Percentiles rank a stretch among this genome's conserved stretches.
Evolutionary conservation across 2,113 vertebrate genomes (phyloP).

Genomic region (Percina caprodes): DNA sequence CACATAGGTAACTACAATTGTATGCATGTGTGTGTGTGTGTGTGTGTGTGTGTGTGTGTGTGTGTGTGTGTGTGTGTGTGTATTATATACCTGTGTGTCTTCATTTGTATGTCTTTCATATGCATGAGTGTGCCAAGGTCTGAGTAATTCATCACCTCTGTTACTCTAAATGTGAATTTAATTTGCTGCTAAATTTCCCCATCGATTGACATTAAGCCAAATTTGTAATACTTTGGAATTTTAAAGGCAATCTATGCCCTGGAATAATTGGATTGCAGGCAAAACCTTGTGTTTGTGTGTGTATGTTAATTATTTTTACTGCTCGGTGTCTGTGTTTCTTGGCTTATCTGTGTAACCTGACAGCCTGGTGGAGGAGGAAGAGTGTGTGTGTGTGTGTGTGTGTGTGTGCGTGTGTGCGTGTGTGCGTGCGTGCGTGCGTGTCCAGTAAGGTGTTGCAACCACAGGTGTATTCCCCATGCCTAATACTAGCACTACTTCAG

Average conservation of each 20-base stretch:
- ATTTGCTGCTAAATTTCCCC: constrained; percentile 22
- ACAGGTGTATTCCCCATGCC: constrained; percentile 32
- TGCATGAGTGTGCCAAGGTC: constrained; percentile 16
- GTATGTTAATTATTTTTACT: background rate
- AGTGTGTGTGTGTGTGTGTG: constrained; percentile 5
- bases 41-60: no score
- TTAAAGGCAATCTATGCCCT: background rate
- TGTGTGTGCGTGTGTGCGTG: constrained; percentile 2
- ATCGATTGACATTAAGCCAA: background rate
- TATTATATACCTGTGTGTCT: constrained; percentile 12
- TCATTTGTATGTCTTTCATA: background rate
- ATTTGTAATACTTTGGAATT: constrained; percentile 13
- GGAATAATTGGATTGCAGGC: constrained; percentile 9
- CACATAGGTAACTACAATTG: constrained; percentile 60
- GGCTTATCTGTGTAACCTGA: constrained; percentile 12
- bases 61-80: background rate
- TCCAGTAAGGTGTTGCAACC: constrained; percentile 1
- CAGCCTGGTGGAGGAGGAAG: constrained; percentile 47
- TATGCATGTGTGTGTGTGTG: constrained; percentile 8
- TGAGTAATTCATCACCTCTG: constrained; percentile 9
- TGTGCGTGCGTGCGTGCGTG: constrained; percentile 3
- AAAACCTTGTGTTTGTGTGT: constrained; percentile 1
- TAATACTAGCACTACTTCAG: constrained; percentile 10
- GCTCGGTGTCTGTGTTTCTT: constrained; percentile 15
- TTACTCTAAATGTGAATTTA: background rate